Base-by-base conservation (phyloP, 2,113 vertebrate genomes). In the Corydoras sp. region DNA sequence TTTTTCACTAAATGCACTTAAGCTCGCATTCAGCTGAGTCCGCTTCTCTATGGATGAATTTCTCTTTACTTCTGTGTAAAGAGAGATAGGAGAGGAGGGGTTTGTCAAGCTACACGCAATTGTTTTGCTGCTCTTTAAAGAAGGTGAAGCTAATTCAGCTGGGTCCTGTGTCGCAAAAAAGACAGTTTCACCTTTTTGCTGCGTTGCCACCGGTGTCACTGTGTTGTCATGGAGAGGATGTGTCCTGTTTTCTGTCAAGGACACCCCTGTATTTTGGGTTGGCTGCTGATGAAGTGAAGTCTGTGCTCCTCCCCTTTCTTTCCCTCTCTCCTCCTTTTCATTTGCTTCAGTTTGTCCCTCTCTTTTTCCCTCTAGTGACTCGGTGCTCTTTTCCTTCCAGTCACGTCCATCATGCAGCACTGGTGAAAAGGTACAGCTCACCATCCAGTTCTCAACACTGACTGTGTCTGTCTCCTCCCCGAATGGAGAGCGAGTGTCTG, bases 141-240 rank as follows among this genome's bases (percentile, higher is more conserved):
- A 53, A 74, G 72, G 72, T 63, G 49, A 81, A 66, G 66, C 74
- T 69, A 69, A 49, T 43, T 68, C 58, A 49, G 69, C 84, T 79
- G 80, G 67, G 74, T 68, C 84, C 43, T 53, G 72, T 53, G 77
- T 78, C 79, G 69, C 75, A 71, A 76, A 71, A 78, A 48, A 30
- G 68, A 72, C 77, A 62, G 71, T 30, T 80, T 86, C 78, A 63
- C 56, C 80, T 72, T 72, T n/a, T 77, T 81, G 71, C 78, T 81
- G 81, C 79, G 79, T 78, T 79, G 82, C 82, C 65, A 80, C 77
- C 83, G 71, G 83, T 86, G 85, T 86, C 84, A 86, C 84, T 71
- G 84, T 81, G 86, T 86, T 83, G 81, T 85, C 58, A 61, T 72
- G 81, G 84, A 85, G 84, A 74, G 84, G 82, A 83, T 79, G 74